A percentile compares a stretch with the other conserved stretches of the same genome.
phyloP scores from a whole-genome alignment of 1,140 invertebrate genomes.

The Bombus pyrosoma region DNA sequence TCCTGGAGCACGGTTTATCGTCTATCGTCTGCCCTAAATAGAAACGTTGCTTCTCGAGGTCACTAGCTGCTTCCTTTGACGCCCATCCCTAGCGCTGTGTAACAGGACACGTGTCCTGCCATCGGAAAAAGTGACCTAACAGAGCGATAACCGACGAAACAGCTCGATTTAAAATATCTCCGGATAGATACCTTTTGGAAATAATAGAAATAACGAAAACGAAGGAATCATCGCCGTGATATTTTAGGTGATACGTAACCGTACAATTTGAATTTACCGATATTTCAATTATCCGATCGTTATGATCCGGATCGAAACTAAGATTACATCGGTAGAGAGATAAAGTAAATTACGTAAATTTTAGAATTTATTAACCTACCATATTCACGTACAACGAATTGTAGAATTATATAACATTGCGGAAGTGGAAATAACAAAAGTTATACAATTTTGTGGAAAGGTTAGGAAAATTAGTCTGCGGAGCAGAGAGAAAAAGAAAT shows the following conservation, averaged over 20 bases:
- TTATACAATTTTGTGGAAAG: neutral
- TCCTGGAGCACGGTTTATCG: constrained; percentile 75
- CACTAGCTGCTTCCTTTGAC: constrained; percentile 79
- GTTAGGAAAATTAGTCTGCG: neutral
- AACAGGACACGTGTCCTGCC: constrained; percentile 54
- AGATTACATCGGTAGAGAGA: neutral
- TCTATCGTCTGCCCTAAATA: constrained; percentile 81
- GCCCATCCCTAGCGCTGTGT: constrained; percentile 64
- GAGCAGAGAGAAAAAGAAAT: neutral
- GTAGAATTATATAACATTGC: neutral
- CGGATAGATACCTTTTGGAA: neutral
- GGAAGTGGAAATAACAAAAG: neutral
- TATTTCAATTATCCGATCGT: neutral
- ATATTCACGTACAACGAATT: neutral
- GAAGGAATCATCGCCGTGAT: too few species aligned
- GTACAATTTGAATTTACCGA: neutral
- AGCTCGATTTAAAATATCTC: neutral
- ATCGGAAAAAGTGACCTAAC: constrained; percentile 64
- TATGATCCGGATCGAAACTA: neutral
- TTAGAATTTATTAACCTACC: neutral
- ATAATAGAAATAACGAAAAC: neutral
- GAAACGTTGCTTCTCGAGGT: constrained; percentile 75
- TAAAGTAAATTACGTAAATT: neutral
- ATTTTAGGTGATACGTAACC: too few species aligned
- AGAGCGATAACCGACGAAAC: constrained; percentile 6